These are phyloP conservation scores for Drosophila seguyi DNA, from an alignment of 1,140 invertebrate genomes.

Conservation along the genomic window DNA sequence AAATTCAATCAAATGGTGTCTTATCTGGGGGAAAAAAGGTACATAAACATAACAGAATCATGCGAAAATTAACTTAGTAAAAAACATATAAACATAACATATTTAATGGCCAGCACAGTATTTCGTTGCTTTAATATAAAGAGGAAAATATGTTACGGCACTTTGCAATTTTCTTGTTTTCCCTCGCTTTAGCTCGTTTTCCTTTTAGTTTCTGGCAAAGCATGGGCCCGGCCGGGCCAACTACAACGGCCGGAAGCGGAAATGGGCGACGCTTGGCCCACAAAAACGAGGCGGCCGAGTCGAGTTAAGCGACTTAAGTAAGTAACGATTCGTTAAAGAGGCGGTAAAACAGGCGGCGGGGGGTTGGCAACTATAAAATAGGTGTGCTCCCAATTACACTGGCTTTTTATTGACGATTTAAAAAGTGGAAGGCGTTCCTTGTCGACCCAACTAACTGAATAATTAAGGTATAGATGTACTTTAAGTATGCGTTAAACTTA, in stretches of 20 bases:
- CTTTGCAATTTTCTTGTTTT: slow-evolving; percentile 23
- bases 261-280: slow-evolving; percentile 47
- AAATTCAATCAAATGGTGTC: slow-evolving; percentile 1
- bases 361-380: slow-evolving; percentile 9
- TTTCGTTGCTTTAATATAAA: slow-evolving; percentile 43
- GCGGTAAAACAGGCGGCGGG: not conserved
- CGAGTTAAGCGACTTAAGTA: slow-evolving; percentile 28
- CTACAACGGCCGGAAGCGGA: slow-evolving; percentile 45
- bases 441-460: slow-evolving; percentile 17
- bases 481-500: not conserved
- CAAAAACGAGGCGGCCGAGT: slow-evolving; percentile 27
- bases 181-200: slow-evolving; percentile 1
- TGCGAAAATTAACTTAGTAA: slow-evolving; percentile 22
- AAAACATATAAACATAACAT: no score
- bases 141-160: slow-evolving; percentile 39
- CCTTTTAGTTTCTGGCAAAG: slow-evolving; percentile 3
- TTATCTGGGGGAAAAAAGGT: not conserved
- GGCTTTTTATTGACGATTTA: slow-evolving; percentile 18
- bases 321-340: slow-evolving; percentile 31
- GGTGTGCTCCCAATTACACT: slow-evolving; percentile 42
- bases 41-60: slow-evolving; percentile 35
- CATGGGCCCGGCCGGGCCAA: slow-evolving; percentile 1
- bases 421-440: slow-evolving; percentile 13
- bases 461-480: slow-evolving; percentile 8
- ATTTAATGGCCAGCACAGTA: not conserved